Evolutionary conservation across 2,888 invertebrate genomes (phyloP).

Genomic region (Fissipunctia ypsillon): DNA sequence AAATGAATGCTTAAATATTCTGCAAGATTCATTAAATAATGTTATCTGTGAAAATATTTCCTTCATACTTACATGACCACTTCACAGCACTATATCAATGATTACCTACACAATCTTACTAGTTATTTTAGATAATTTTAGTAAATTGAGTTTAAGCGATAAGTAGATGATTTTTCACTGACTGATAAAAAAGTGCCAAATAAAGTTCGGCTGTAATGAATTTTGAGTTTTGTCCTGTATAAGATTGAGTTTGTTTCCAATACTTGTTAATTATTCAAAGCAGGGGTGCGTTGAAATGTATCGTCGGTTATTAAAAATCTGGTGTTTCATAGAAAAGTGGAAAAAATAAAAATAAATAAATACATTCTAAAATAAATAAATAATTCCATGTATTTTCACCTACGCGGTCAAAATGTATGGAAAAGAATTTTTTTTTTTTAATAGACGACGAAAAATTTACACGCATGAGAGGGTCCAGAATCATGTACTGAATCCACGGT

Average conservation of each 20-base stretch:
- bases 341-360: too few species aligned
- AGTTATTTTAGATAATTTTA: background rate
- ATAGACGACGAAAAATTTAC: too few species aligned
- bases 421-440: too few species aligned
- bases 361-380: too few species aligned
- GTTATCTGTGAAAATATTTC: slow-evolving; percentile 4
- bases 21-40: background rate
- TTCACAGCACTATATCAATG: background rate
- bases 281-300: too few species aligned
- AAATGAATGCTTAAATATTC: background rate
- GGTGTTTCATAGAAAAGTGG: too few species aligned
- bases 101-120: background rate
- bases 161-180: background rate
- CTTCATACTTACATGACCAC: background rate
- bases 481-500: too few species aligned
- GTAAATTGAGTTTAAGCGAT: background rate
- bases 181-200: too few species aligned
- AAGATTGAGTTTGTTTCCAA: background rate
- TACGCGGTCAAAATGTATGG: too few species aligned
- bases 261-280: background rate
- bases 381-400: too few species aligned
- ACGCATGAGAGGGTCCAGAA: too few species aligned
- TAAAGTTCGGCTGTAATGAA: background rate
- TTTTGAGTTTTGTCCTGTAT: background rate
- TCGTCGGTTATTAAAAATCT: too few species aligned